Conservation (phyloP, 2,888 invertebrate species). For the Meandrusa payeni region DNA sequence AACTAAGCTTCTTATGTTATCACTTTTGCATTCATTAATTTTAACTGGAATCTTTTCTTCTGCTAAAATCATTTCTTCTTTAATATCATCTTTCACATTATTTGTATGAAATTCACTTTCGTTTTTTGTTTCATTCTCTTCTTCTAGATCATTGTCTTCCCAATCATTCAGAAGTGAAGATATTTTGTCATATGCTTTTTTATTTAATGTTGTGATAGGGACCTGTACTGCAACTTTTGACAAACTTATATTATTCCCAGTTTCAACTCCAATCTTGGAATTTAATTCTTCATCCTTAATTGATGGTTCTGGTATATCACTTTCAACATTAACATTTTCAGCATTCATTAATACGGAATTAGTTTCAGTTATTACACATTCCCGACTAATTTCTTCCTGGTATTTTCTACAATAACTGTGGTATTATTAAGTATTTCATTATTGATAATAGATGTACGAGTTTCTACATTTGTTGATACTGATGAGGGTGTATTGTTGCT, state of each 20-base stretch:
- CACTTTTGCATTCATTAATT: slow-evolving; percentile 26
- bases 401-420: slow-evolving; percentile 10
- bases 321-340: neutral
- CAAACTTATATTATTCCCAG: slow-evolving; percentile 41
- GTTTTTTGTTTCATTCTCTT: slow-evolving; percentile 36
- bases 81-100: slow-evolving; percentile 4
- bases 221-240: slow-evolving; percentile 32
- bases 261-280: slow-evolving; percentile 25
- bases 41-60: neutral
- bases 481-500: neutral
- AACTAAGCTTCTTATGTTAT: slow-evolving; percentile 68
- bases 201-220: slow-evolving; percentile 25
- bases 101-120: slow-evolving; percentile 17
- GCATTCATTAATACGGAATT: neutral
- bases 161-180: slow-evolving; percentile 71
- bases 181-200: slow-evolving; percentile 51
- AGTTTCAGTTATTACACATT: slow-evolving; percentile 3
- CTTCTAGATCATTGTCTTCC: slow-evolving; percentile 75
- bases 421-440: slow-evolving; percentile 14
- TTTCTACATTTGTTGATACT: neutral
- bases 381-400: neutral
- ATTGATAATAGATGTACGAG: neutral
- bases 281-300: neutral
- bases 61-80: no score
- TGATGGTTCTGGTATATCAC: neutral